These are phyloP conservation scores for Pygocentrus nattereri DNA, from an alignment of 2,797 vertebrate genomes.

Conservation along the genomic window DNA sequence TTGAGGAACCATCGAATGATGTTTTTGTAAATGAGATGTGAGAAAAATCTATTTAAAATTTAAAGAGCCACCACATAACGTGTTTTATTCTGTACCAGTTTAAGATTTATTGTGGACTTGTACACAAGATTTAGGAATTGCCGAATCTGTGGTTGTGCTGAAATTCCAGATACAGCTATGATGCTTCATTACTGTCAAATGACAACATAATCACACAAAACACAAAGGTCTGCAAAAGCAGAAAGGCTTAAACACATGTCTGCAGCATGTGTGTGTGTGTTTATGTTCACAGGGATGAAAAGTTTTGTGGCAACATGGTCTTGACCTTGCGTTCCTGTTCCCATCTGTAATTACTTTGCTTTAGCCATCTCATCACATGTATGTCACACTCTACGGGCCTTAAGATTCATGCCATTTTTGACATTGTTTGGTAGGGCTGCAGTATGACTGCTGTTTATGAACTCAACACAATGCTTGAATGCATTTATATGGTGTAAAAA, in stretches of 20 bases:
- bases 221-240: not conserved
- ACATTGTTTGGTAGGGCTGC: slow-evolving; percentile 71
- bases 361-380: slow-evolving; percentile 81
- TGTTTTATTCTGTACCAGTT: too few species aligned
- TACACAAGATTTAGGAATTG: not conserved
- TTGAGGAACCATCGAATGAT: too few species aligned
- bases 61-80: too few species aligned
- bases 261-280: not conserved
- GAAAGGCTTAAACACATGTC: not conserved
- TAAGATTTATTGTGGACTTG: not conserved
- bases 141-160: not conserved
- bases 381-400: slow-evolving; percentile 75
- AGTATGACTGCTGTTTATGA: slow-evolving; percentile 18
- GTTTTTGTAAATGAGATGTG: too few species aligned
- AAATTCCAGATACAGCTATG: not conserved
- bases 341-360: slow-evolving; percentile 76
- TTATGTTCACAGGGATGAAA: slow-evolving; percentile 11
- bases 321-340: slow-evolving; percentile 62
- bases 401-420: slow-evolving; percentile 78
- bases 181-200: not conserved
- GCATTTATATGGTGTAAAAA: slow-evolving; percentile 1
- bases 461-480: slow-evolving; percentile 9
- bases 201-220: not conserved
- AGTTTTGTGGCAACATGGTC: not conserved
- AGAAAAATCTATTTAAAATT: too few species aligned